Evolutionary conservation across 2,888 invertebrate species (phyloP), one percentile per base, ranked within the genome.

Genomic region (Ectropis crepuscularia): DNA sequence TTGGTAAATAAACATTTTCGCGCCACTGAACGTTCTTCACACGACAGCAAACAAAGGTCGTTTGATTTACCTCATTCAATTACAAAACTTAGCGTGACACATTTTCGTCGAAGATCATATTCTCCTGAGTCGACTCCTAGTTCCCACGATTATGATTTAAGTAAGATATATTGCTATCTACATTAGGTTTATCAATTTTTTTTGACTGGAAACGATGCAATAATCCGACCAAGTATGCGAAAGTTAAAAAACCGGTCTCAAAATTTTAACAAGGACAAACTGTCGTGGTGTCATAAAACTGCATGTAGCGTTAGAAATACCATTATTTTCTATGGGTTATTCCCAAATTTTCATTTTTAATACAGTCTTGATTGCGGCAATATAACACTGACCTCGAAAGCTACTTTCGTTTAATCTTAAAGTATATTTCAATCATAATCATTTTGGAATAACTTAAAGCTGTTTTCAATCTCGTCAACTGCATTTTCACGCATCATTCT

Each of bases 1-100:
- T 80, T 78, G 76, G 79, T 83, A 82, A 83, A 85, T 79, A 82
- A 79, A 78, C 77, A 76, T 77, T 81, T 84, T 85, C 81, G 81
- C 85, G 75, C 74, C 78, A 74, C 70, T 78, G 74, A 73, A 76
- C 76, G 77, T 78, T 82, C 77, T 78, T 82, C 79, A 77, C 69
- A 76, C 74, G 74, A 76, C 74, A 74, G 72, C 72, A 71, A 72
- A 73, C 77, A 79, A 82, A 86, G 83, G 84, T 80, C 82, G 74
- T 75, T 74, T 69, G 66, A 73, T 77, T 78, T 75, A 75, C 73
- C 68, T 75, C 66, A 71, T 71, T 74, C 68, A 61, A 74, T 75
- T 75, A 75, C 72, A 67, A 70, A 73, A 71, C 50, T 38, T 43
- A 9, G 68, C 65, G 66, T 63, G 68, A 72, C 69, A 71, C 64